Conservation (phyloP, 2,888 invertebrate species). For the Dinocampus coccinellae region DNA sequence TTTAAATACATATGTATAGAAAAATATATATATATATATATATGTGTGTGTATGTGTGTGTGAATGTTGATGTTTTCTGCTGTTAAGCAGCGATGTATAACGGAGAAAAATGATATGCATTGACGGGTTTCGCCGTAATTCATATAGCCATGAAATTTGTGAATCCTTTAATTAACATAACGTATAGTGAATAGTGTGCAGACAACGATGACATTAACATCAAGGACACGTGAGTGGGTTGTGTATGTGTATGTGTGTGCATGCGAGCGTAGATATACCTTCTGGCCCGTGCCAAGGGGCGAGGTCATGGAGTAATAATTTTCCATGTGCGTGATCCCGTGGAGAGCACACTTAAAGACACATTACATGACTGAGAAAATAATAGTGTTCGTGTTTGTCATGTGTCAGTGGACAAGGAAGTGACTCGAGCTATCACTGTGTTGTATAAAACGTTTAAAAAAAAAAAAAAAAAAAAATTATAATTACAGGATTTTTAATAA, state of each 20-base stretch:
- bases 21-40: not conserved
- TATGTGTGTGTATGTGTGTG: not conserved
- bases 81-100: conserved; percentile 1
- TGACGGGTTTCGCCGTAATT: conserved; percentile 45
- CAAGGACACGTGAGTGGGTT: conserved; percentile 47
- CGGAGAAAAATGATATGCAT: conserved; percentile 41
- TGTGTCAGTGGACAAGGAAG: not conserved
- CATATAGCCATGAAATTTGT: conserved; percentile 45
- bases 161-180: conserved; percentile 46
- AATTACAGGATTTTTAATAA: too few species aligned
- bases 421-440: too few species aligned
- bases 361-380: conserved; percentile 30
- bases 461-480: too few species aligned
- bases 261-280: conserved; percentile 22
- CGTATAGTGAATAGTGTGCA: conserved; percentile 28
- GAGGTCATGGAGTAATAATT: conserved; percentile 45
- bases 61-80: not conserved
- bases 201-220: conserved; percentile 39
- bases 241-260: too few species aligned
- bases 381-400: not conserved
- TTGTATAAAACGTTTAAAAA: not conserved
- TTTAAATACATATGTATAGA: conserved; percentile 2
- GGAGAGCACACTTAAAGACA: conserved; percentile 22
- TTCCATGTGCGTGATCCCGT: conserved; percentile 45
- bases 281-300: conserved; percentile 30